phyloP scores from a whole-genome alignment of 1,140 invertebrate species.

The Lutraria rhynchaena region DNA sequence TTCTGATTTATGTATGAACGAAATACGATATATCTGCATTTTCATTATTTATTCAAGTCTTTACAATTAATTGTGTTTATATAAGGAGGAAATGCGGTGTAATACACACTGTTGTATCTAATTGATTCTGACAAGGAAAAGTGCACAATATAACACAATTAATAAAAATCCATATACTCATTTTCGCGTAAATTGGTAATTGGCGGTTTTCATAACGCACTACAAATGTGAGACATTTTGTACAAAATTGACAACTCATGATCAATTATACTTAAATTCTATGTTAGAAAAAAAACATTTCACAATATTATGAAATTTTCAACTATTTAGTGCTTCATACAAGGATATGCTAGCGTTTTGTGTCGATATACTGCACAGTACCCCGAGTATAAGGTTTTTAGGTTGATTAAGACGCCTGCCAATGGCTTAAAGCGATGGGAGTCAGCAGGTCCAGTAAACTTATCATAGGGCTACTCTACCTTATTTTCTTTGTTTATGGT shows the following conservation, averaged over 20 bases:
- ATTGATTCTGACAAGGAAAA: not conserved
- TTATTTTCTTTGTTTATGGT: constrained; percentile 52
- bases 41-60: no score
- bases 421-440: constrained; percentile 48
- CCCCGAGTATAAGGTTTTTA: not conserved
- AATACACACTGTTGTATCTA: not conserved
- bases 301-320: not conserved
- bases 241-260: not conserved
- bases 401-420: not conserved
- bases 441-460: constrained; percentile 32
- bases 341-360: no score
- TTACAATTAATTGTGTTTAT: constrained; percentile 1
- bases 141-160: not conserved
- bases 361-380: not conserved
- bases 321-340: no score
- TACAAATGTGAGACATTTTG: not conserved
- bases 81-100: not conserved
- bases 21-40: no score
- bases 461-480: constrained; percentile 25
- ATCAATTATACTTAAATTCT: not conserved
- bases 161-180: not conserved
- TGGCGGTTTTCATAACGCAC: not conserved
- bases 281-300: no score
- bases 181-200: not conserved
- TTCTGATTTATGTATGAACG: not conserved